Evolutionary conservation across 2,113 vertebrate genomes (phyloP).

Genomic region (Microcebus lehilahytsara): DNA sequence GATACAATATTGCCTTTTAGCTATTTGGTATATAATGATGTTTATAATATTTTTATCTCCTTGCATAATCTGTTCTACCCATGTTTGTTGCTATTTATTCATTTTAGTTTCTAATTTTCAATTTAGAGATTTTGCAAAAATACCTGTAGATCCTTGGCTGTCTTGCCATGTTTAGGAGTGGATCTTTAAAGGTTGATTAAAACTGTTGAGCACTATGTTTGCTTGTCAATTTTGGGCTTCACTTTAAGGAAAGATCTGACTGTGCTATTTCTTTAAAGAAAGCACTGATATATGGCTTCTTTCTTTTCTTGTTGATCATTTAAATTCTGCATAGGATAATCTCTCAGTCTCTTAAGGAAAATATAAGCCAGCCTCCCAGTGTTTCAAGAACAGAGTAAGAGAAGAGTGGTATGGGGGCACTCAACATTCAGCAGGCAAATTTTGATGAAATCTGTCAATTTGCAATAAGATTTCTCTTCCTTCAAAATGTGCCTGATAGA

Average conservation of each 20-base stretch:
- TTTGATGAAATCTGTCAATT: background rate
- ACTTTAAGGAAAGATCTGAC: background rate
- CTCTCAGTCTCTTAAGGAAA: background rate
- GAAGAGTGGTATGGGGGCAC: background rate
- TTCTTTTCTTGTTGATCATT: background rate
- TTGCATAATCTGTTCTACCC: background rate
- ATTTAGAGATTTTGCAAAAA: background rate
- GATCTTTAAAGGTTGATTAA: background rate
- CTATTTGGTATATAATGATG: background rate
- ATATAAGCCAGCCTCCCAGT: background rate
- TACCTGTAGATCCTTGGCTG: background rate
- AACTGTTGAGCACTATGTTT: background rate
- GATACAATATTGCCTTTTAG: background rate
- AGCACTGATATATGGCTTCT: background rate
- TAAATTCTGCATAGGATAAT: background rate
- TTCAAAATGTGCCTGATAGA: background rate
- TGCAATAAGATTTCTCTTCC: background rate
- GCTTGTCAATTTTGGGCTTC: background rate
- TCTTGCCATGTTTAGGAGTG: background rate
- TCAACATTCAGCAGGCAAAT: background rate
- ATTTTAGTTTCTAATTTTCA: background rate
- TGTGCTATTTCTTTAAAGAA: background rate
- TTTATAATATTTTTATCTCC: background rate
- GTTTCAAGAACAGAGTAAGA: background rate
- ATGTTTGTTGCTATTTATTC: background rate